Evolutionary conservation across 2,113 vertebrate species (phyloP).

Genomic region (Chloropsis hardwickii): DNA sequence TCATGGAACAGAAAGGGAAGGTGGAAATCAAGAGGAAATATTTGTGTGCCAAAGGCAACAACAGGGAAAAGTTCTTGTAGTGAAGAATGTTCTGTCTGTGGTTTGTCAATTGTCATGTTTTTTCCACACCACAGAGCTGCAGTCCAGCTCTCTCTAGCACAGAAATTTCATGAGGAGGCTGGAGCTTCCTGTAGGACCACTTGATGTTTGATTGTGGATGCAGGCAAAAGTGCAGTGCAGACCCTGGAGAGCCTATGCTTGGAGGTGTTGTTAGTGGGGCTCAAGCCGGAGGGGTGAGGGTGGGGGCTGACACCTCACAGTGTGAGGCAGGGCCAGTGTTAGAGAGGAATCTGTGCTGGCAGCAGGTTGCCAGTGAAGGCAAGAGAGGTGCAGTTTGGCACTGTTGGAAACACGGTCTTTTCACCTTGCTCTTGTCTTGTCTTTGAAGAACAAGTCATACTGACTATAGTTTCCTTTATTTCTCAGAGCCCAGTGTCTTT

Average conservation of each 20-base stretch:
- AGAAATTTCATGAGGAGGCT: background rate
- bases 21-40: background rate
- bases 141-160: background rate
- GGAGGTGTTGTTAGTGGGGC: background rate
- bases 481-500: background rate
- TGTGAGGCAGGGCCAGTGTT: background rate
- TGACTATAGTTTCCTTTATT: background rate
- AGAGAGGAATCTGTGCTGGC: background rate
- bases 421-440: background rate
- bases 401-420: background rate
- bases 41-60: background rate
- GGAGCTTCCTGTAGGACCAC: background rate
- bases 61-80: background rate
- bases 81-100: fast-evolving
- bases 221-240: background rate
- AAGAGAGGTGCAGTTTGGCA: background rate
- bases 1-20: background rate
- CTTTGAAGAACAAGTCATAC: background rate
- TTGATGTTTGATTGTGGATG: background rate
- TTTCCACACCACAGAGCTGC: background rate
- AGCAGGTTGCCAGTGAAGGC: background rate
- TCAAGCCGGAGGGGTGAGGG: fast-evolving
- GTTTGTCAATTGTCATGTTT: background rate
- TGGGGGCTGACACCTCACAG: fast-evolving
- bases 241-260: fast-evolving